Evolutionary conservation across 2,797 vertebrate species (phyloP), one percentile per base, ranked within the genome.

Genomic region (Staurois parvus): DNA sequence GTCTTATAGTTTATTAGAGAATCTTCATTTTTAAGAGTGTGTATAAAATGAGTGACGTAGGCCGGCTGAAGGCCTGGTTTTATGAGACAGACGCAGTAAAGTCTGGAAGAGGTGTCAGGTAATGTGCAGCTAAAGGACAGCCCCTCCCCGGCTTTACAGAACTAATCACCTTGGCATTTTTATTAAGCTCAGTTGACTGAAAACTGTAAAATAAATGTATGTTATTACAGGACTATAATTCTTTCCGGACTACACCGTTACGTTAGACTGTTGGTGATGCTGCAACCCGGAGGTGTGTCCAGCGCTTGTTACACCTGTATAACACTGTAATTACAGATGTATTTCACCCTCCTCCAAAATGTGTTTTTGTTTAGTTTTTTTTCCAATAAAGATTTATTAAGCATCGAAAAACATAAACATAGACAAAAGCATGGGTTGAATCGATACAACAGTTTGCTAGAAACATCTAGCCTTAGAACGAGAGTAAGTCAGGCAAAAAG

Each of bases 21-120:
- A 64, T 66, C 19, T 34, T 52, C n/a, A 52, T 34, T 56, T 64
- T 70, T 84, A 68, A 37, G 10, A 12, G 26, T 40, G 2, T 30
- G 26, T 15, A 26, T 79, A 69, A 79, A 69, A 79, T 79, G 24
- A 42, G 45, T 84, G 83, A 77, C 67, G 21, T 34, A 30, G 2
- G 8, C 67, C 10, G 45, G 29, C 19, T 48, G 40, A 62, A 66
- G 56, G 48, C 45, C 45, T 40, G 4, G 56, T 66, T 79, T 73
- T 85, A 85, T 59, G 37, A 45, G 76, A 79, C 69, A 8, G 34
- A 17, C 59, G n/a, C 59, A 73, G 62, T 79, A 79, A 84, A 84
- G 45, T 66, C 66, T 78, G 56, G 45, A 62, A 30, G 76, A 28
- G 37, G 34, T 48, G 59, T 66, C 21, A 74, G 32, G 48, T 72